Evolutionary conservation across 2,888 invertebrate species (phyloP), one percentile per base, ranked within the genome.

Genomic region (Leptopterna dolabrata): DNA sequence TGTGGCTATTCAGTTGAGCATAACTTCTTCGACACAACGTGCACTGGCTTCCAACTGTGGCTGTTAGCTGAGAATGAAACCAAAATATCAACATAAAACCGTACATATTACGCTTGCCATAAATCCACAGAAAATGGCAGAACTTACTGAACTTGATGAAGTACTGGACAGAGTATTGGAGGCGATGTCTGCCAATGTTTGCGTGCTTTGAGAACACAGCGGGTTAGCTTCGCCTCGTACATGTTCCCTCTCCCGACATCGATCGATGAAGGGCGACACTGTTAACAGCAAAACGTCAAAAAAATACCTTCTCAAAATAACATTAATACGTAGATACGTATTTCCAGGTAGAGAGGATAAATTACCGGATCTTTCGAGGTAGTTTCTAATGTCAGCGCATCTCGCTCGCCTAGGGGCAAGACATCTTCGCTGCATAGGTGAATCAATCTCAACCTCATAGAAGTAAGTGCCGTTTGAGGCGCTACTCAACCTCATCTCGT

Each of bases 201-300:
- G 89, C 0, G 89, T 89, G 43, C 89, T 89, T 70, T 89, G 89
- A 63, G 89, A 90, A 71, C 92, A 91, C 43, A 92, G 89, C 4
- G 92, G 92, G 89, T 92, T 92, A 0, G 91, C 92, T 89, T 92
- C 93, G 3, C 92, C 93, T 85, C 92, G 90, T 7, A 93, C 93
- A 83, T 92, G 92, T 89, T 92, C 91, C 63, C 93, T 90, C 88
- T 91, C 91, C 84, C 91, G 83, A 24, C 89, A 89, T 30, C 89
- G 86, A 85, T 92, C 92, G 80, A 85, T 85, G 85, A 85, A 85
- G 9, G 85, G 85, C 2, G 85, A 85, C 11, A 85, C 91, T 89
- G 81, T 91, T 36, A 36, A 36, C 36, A 36, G 36, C 4, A 91
- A 29, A 29, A 27, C 2, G 24, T 45, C 16, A 78, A 78, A 1